Evolutionary conservation across 2,888 invertebrate genomes (phyloP).

Genomic region (Nomada lathburiana): DNA sequence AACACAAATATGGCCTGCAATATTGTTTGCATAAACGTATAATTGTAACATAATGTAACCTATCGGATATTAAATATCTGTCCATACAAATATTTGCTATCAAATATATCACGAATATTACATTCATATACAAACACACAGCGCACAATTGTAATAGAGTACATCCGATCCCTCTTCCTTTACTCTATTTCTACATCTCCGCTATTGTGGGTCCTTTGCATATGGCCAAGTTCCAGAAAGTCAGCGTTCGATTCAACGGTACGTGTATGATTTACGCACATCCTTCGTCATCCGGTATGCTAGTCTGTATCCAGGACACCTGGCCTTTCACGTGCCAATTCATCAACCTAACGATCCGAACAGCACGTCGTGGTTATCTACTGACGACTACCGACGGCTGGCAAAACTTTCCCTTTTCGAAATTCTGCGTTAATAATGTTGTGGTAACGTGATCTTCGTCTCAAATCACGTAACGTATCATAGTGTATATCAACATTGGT

Average conservation of each 20-base stretch:
- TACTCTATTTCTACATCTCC: background rate
- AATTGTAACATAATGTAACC: no score
- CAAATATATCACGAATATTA: no score
- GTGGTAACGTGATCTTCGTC: background rate
- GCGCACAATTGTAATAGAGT: no score
- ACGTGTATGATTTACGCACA: slow-evolving; percentile 67
- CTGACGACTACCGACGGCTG: slow-evolving; percentile 36
- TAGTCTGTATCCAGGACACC: slow-evolving; percentile 41
- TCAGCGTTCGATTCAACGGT: slow-evolving; percentile 63
- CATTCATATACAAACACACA: no score
- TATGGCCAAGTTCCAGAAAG: slow-evolving; percentile 63
- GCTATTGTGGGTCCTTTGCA: background rate
- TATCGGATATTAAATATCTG: no score
- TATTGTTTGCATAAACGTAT: no score
- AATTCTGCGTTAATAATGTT: slow-evolving; percentile 2
- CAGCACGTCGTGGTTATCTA: slow-evolving; percentile 43
- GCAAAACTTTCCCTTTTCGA: slow-evolving; percentile 37
- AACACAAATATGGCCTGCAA: no score
- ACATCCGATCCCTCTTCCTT: background rate
- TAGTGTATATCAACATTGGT: background rate
- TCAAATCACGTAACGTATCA: background rate
- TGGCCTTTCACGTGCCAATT: slow-evolving; percentile 59
- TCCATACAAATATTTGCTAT: no score
- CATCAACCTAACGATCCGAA: slow-evolving; percentile 65
- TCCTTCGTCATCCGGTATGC: slow-evolving; percentile 64